These are phyloP conservation scores for Hypselothyrea guttata DNA, from an alignment of 2,888 invertebrate genomes.

Conservation along the genomic window DNA sequence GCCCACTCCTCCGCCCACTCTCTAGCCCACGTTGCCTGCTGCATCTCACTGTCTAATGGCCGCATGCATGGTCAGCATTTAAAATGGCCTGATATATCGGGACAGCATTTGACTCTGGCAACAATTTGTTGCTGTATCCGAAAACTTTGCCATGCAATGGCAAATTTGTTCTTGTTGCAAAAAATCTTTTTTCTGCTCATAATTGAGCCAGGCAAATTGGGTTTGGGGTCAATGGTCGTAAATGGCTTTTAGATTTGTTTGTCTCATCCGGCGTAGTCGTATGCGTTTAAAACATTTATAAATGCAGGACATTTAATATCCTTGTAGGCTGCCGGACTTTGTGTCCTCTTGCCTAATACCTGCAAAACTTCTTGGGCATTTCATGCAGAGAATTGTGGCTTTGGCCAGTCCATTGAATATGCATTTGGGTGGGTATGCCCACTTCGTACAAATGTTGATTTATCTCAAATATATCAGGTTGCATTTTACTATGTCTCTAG, in stretches of 20 bases:
- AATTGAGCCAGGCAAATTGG: conserved; percentile 51
- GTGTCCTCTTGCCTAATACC: conserved; percentile 5
- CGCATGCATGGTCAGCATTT: conserved; percentile 41
- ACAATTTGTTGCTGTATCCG: conserved; percentile 46
- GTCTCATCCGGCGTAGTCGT: conserved; percentile 2
- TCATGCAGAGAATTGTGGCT: background rate
- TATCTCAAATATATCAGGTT: conserved; percentile 1
- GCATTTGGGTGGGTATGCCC: too few relatives aligned
- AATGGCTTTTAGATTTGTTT: conserved; percentile 47
- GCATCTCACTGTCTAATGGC: conserved; percentile 7
- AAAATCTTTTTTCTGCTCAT: conserved; percentile 41
- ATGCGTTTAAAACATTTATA: conserved; percentile 38
- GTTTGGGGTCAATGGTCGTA: conserved; percentile 43
- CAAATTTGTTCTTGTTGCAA: conserved; percentile 29
- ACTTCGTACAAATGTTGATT: background rate
- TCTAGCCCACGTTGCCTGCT: background rate
- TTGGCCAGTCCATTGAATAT: too few relatives aligned
- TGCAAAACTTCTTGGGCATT: conserved; percentile 10
- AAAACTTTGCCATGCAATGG: conserved; percentile 54
- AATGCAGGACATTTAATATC: conserved; percentile 47
- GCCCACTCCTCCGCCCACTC: background rate
- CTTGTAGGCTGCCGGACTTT: background rate
- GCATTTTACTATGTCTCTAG: background rate
- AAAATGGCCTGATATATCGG: conserved; percentile 35
- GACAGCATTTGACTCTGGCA: conserved; percentile 48